Evolutionary conservation across 2,113 vertebrate species (phyloP), one percentile per base, ranked within the genome.

Genomic region (Peromyscus maniculatus): DNA sequence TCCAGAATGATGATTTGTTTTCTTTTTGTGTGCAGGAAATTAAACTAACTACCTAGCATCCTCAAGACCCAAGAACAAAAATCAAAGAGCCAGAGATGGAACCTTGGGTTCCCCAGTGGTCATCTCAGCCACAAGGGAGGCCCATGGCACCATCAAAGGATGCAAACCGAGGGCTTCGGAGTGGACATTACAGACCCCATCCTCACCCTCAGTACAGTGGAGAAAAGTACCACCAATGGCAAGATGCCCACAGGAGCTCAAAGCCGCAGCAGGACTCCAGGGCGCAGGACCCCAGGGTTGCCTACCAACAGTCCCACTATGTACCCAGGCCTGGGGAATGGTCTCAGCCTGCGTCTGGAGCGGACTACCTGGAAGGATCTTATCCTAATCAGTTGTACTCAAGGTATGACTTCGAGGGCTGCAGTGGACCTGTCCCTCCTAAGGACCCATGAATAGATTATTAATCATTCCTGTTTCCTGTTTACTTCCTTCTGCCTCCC

Each of bases 61-160:
- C 28, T 64, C 36, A 62, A 49, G 96, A 57, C 0, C 5, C 2
- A 94, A 59, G 79, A 55, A 96, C 26, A 16, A 92, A 52, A 80
- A n/a, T 94, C 0, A 0, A 86, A 87, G 59, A 69, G 16, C 16
- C 26, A 17, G 22, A 22, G 89, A 99, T 99, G 99, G 98, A 99
- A 31, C 95, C 97, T 77, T 79, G 98, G 98, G 67, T 26, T 82
- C 98, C 97, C 15, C 92, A 55, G 31, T 0, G 22, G 90, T 59
- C 0, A 0, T 52, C 92, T 7, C 98, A 97, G 59, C 28, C 97
- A 0, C 0, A 0, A 77, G 95, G 97, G n/a, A 98, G 96, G 46
- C 78, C n/a, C 4, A 66, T 31, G 16, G 36, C 90, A 8, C 2
- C 3, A 16, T 49, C 74, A 7, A 94, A 94, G 74, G 97, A 83